Conservation (phyloP, 2,888 invertebrate genomes). For the Leptopilina syphax region DNA sequence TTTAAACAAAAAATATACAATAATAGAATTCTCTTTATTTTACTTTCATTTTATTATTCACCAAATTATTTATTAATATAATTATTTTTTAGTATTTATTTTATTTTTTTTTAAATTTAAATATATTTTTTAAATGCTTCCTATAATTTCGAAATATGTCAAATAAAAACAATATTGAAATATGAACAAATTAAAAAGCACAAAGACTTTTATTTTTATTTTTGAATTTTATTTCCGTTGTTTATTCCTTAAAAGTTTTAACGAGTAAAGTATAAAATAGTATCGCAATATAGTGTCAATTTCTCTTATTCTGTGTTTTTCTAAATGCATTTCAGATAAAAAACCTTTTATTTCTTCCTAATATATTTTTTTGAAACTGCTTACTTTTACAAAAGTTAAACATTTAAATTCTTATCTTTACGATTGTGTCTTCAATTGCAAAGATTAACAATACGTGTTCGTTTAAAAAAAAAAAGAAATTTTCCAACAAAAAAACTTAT, state of each 20-base stretch:
- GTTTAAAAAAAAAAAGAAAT: background rate
- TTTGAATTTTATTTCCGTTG: background rate
- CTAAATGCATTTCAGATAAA: slow-evolving; percentile 29
- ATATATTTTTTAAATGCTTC: background rate
- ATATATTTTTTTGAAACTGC: background rate
- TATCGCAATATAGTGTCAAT: background rate
- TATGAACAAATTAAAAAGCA: background rate
- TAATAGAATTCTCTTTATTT: no score
- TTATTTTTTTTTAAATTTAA: no score
- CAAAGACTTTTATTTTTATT: background rate
- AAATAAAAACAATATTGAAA: background rate
- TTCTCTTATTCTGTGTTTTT: background rate
- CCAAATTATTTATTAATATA: no score
- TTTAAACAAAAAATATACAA: no score
- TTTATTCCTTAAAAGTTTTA: background rate
- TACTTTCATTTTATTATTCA: no score
- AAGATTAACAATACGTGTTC: background rate
- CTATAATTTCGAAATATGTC: no score
- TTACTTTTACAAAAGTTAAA: background rate
- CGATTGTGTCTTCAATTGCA: background rate
- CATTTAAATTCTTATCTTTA: slow-evolving; percentile 7
- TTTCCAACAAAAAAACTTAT: background rate
- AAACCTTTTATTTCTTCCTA: background rate
- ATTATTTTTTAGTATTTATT: no score
- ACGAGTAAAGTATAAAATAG: background rate